phyloP scores from a whole-genome alignment of 2,888 invertebrate species.

The Hydroisotoma schaefferi region DNA sequence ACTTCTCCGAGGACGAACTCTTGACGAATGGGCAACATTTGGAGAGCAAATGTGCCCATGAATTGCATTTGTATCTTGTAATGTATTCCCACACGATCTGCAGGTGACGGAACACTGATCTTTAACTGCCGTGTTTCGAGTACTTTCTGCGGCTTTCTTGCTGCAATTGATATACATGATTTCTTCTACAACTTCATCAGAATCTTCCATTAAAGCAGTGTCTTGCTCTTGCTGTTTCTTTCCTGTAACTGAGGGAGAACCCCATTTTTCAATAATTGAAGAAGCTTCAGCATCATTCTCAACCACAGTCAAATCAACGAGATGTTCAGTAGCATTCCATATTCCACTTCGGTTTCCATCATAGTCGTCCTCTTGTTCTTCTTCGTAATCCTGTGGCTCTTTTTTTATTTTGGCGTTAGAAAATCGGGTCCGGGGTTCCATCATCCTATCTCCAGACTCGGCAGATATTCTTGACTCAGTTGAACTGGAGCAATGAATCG shows the following conservation, averaged over 20 bases:
- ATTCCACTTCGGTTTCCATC: not conserved
- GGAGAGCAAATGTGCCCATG: not conserved
- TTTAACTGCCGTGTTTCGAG: not conserved
- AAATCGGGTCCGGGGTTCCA: too few species aligned
- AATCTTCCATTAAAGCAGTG: not conserved
- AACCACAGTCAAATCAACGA: not conserved
- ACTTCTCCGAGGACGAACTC: not conserved
- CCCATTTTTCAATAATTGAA: not conserved
- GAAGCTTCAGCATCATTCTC: not conserved
- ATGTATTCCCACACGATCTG: not conserved
- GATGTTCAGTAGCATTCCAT: conserved; percentile 1
- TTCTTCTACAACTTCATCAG: conserved; percentile 7
- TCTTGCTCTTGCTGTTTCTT: not conserved
- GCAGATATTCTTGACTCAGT: not conserved
- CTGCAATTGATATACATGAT: conserved; percentile 1
- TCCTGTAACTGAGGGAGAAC: not conserved
- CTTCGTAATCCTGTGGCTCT: not conserved
- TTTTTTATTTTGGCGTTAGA: not conserved
- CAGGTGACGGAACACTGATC: not conserved
- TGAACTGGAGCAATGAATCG: not conserved
- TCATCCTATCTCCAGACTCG: not conserved
- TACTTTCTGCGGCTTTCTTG: not conserved
- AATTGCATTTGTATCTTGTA: conserved; percentile 1
- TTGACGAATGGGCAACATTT: not conserved
- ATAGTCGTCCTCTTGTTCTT: not conserved